phyloP scores from a whole-genome alignment of 1,140 invertebrate genomes.

The Aphaenogaster ashmeadi region DNA sequence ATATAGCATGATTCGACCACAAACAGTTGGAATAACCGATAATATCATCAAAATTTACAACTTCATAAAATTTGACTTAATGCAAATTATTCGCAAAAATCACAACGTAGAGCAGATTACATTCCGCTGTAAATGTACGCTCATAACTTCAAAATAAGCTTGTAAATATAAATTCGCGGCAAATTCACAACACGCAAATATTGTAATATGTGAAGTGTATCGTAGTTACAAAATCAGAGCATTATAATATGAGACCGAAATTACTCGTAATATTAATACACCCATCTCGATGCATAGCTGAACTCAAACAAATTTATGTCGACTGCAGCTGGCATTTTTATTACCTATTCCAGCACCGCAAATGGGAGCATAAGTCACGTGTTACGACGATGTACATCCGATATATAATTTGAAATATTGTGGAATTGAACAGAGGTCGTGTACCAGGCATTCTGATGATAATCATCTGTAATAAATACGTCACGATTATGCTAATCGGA shows the following conservation, averaged over 20 bases:
- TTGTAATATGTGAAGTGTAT: neutral
- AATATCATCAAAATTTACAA: neutral
- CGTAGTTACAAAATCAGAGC: constrained; percentile 34
- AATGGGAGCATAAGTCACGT: constrained; percentile 66
- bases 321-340: constrained; percentile 66
- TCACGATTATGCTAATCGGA: neutral
- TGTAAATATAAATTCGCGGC: neutral
- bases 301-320: constrained; percentile 62
- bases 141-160: neutral
- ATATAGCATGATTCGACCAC: neutral
- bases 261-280: constrained; percentile 62
- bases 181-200: neutral
- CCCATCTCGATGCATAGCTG: constrained; percentile 22
- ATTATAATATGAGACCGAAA: constrained; percentile 18
- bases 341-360: constrained; percentile 23
- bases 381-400: constrained; percentile 63
- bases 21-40: neutral
- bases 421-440: constrained; percentile 16
- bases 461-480: neutral
- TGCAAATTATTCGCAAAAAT: neutral
- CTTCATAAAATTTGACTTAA: neutral
- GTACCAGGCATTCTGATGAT: neutral
- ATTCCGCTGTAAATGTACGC: neutral
- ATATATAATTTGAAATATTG: constrained; percentile 57
- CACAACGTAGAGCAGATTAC: neutral